Evolutionary conservation across 1,140 invertebrate genomes (phyloP), one percentile per base, ranked within the genome.

Genomic region (Procambarus virginalis): DNA sequence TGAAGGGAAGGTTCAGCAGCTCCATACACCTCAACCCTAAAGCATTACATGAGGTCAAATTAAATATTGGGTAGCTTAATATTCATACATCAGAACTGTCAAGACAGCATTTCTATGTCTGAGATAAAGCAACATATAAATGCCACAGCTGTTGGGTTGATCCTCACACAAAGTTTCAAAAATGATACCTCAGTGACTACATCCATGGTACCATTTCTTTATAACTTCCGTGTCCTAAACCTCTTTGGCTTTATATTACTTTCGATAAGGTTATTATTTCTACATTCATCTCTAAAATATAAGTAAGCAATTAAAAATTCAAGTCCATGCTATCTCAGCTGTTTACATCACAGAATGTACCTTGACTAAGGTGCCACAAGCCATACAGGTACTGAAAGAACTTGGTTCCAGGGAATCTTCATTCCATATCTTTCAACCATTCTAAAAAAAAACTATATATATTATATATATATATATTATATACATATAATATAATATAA

Each of bases 361-460:
- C 34, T 79, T n/a, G 6, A 51, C 12, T n/a, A 79, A 17, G 77
- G 77, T 51, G 51, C 10, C 60, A 83, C 45, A 68, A 83, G 64
- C 49, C 81, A 83, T 64, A 83, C 51, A 49, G 81, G 64, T 83
- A 68, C 46, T 83, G 64, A 83, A 83, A 83, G 81, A 83, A 83
- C 81, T 48, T 46, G 64, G 81, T 70, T 70, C 81, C 64, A 58
- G 64, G 81, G 17, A 83, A 83, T 34, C 64, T 2, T 48, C 45
- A 64, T 83, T 48, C 8, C 45, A 64, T 48, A 70, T 20, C 12
- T 49, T 49, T 83, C 20, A 12, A 70, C 20, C 20, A 20, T 34
- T 73, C n/a, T 34, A 73, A 73, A 73, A 70, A 5, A 34, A 73
- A 73, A 3, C 17, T 17, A 68, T 4, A 68, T 68, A 17, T 17